phyloP scores from a whole-genome alignment of 1,140 invertebrate species.

The Drosophila subobscura region DNA sequence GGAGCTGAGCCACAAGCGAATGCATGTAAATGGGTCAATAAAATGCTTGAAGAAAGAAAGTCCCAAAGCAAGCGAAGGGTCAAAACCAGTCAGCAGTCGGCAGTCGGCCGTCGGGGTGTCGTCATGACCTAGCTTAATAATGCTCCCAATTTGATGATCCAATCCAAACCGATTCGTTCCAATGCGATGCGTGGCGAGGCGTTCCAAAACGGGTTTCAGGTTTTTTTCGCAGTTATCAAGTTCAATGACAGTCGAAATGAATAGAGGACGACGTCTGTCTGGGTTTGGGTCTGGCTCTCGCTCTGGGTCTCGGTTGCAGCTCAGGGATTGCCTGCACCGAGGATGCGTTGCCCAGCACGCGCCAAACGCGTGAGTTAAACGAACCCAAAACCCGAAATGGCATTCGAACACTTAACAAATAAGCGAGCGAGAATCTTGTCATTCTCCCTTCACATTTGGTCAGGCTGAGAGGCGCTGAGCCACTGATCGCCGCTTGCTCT shows the following conservation, averaged over 20 bases:
- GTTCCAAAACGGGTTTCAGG: slow-evolving; percentile 27
- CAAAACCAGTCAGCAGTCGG: not conserved
- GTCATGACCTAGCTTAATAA: slow-evolving; percentile 65
- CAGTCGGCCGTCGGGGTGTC: not conserved
- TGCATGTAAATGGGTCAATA: slow-evolving; percentile 61
- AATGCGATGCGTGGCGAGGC: not conserved
- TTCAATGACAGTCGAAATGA: slow-evolving; percentile 42
- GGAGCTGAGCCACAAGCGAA: slow-evolving; percentile 62
- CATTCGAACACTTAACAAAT: slow-evolving; percentile 25
- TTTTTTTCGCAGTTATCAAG: slow-evolving; percentile 22
- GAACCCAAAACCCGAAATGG: slow-evolving; percentile 36
- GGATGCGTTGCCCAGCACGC: slow-evolving; percentile 31
- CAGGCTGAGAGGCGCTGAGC: slow-evolving; percentile 8
- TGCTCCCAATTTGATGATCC: not conserved
- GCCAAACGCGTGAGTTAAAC: slow-evolving; percentile 53
- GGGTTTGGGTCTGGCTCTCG: no score
- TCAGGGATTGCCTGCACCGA: slow-evolving; percentile 7
- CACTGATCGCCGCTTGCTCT: not conserved
- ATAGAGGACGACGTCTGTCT: not conserved
- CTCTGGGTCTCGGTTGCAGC: not conserved
- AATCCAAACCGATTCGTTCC: not conserved
- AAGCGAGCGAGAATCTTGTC: slow-evolving; percentile 48
- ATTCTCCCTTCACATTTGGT: slow-evolving; percentile 44
- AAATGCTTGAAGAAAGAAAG: slow-evolving; percentile 53
- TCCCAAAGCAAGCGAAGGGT: slow-evolving; percentile 15